Base-by-base conservation (phyloP, 1,140 invertebrate genomes). In the Psix sp. region DNA sequence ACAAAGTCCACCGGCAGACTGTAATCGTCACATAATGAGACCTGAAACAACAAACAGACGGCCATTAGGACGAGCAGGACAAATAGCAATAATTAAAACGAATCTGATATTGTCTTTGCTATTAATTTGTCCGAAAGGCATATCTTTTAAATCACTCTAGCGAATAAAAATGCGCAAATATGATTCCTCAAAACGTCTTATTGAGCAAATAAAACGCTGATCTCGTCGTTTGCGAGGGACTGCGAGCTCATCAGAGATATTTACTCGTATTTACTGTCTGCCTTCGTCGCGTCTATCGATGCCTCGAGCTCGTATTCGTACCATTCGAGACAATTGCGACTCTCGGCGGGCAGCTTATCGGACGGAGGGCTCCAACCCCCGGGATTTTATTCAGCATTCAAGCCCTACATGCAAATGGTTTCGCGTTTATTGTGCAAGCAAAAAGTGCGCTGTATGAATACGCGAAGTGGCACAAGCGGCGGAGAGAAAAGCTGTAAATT, bases 1-100 rank as follows among this genome's bases (percentile, higher is more conserved):
- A 94, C 91, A 83, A 93, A 93, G 80, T 94, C 93, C 63, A 93
- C 91, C 15, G 93, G 93, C 43, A 94, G 86, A 87, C 92, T 93
- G 84, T 94, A 94, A 80, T 94, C 93, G 77, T 93, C 93, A 83
- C 93, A 93, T 60, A 94, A 88, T 38, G 92, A 90, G 63, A 93
- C 90, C 93, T 94, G 88, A 4, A 92, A 91, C 54, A 81, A 77
- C 74, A 29, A 56, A 21, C 31, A 1, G 15, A 26, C 20, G 14
- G 2, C 13, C 29, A 10, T n/a, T n/a, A n/a, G n/a, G n/a, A n/a
- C n/a, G n/a, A n/a, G n/a, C n/a, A n/a, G n/a, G n/a, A n/a, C n/a
- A n/a, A n/a, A n/a, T n/a, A n/a, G n/a, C n/a, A n/a, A n/a, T n/a
- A n/a, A n/a, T n/a, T n/a, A n/a, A n/a, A n/a, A n/a, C n/a, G n/a